phyloP scores from a whole-genome alignment of 2,113 vertebrate species.

The Variabilichromis moorii region DNA sequence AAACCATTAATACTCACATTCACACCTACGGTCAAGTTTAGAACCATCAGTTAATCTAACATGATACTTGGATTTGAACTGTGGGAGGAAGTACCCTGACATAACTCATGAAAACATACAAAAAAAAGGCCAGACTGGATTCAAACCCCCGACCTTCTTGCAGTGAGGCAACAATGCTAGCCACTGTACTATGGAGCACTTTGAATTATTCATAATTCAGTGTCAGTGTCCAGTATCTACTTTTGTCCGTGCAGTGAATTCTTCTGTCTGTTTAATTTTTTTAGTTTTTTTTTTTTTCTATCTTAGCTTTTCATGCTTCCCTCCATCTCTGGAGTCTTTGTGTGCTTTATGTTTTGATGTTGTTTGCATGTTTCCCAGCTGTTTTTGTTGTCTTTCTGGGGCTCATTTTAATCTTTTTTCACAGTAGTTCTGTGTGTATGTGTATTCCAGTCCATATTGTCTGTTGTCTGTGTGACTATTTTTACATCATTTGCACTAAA shows the following conservation, averaged over 20 bases:
- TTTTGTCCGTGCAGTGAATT: neutral
- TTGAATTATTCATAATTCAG: neutral
- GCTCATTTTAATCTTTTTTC: neutral
- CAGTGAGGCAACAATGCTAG: neutral
- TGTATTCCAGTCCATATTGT: neutral
- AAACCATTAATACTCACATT: neutral
- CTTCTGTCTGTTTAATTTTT: neutral
- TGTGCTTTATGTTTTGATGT: neutral
- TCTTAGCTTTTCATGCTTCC: neutral
- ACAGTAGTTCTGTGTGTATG: neutral
- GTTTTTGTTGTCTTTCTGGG: neutral
- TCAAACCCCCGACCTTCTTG: neutral
- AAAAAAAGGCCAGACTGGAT: neutral
- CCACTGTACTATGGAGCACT: neutral
- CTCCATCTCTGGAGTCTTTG: neutral
- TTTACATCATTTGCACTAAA: neutral
- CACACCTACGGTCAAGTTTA: neutral
- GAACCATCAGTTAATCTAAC: neutral
- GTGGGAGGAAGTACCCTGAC: neutral
- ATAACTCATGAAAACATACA: neutral
- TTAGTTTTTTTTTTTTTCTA: fast-evolving
- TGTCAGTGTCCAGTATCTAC: neutral
- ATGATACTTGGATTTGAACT: neutral
- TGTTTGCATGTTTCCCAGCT: neutral
- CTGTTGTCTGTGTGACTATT: neutral